phyloP scores from a whole-genome alignment of 2,113 vertebrate species.

The Ondatra zibethicus region DNA sequence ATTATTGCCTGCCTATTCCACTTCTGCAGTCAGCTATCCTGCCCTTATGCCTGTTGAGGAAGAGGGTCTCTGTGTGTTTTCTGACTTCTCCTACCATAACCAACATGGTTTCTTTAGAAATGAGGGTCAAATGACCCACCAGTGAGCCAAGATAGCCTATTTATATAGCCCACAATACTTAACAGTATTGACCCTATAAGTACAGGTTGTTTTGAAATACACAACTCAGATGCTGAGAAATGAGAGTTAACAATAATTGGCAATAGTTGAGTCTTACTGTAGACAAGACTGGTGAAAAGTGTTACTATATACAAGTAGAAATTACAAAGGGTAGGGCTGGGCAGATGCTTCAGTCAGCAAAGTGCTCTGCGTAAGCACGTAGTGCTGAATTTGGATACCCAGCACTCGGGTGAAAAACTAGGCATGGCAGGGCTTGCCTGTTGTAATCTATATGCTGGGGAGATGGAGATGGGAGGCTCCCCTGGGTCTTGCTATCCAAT shows the following conservation, averaged over 20 bases:
- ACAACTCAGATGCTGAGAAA: not conserved
- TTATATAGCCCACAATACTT: not conserved
- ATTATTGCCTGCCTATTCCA: fast-evolving
- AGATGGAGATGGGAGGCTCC: not conserved
- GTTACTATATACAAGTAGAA: not conserved
- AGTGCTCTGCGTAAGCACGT: not conserved
- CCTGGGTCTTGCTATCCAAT: not conserved
- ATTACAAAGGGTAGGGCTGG: not conserved
- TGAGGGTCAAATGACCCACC: not conserved
- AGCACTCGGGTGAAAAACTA: not conserved
- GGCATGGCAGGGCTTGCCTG: not conserved
- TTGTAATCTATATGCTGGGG: not conserved
- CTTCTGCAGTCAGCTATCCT: not conserved
- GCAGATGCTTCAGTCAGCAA: not conserved
- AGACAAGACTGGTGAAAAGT: not conserved
- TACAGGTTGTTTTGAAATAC: not conserved
- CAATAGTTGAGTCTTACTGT: not conserved
- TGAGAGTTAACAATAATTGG: not conserved
- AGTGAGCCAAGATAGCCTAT: not conserved
- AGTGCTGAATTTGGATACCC: not conserved
- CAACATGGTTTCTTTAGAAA: not conserved
- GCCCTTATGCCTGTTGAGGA: not conserved
- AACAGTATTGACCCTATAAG: not conserved
- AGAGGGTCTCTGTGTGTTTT: not conserved
- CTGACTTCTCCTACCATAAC: not conserved